These are phyloP conservation scores for Lottia gigantea DNA, from an alignment of 2,888 invertebrate genomes.

Conservation along the genomic window DNA sequence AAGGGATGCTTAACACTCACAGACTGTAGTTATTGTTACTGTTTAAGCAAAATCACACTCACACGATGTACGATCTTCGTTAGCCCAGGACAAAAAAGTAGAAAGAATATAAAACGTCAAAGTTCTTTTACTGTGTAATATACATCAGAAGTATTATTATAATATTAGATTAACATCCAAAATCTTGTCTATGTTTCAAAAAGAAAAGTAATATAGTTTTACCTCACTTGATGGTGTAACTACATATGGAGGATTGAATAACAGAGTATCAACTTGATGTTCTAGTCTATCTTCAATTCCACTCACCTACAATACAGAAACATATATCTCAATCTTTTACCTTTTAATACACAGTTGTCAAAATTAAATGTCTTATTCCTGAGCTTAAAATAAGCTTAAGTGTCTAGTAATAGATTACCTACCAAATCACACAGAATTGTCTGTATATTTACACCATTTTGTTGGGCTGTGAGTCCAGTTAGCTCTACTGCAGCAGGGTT, in stretches of 20 bases:
- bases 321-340: neutral
- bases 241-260: constrained; percentile 99
- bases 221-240: constrained; percentile 85
- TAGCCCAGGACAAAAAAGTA: too few relatives aligned
- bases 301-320: constrained; percentile 39
- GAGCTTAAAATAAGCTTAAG: neutral
- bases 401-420: constrained; percentile 17
- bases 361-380: neutral
- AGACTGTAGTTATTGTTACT: too few relatives aligned
- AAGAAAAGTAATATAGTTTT: too few relatives aligned
- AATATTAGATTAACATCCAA: too few relatives aligned
- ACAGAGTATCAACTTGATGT: constrained; percentile 81
- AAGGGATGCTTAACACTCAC: too few relatives aligned
- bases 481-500: constrained; percentile 83
- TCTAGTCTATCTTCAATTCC: constrained; percentile 69
- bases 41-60: too few relatives aligned
- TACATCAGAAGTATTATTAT: too few relatives aligned
- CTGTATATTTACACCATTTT: constrained; percentile 75
- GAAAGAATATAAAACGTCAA: too few relatives aligned
- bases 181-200: too few relatives aligned
- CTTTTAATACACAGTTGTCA: neutral
- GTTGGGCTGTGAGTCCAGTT: constrained; percentile 77
- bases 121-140: too few relatives aligned
- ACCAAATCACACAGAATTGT: constrained; percentile 68
- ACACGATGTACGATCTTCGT: too few relatives aligned